These are phyloP conservation scores for sheep (Ovis aries) DNA, from an alignment of 2,113 vertebrate species.

Conservation along the genomic window DNA sequence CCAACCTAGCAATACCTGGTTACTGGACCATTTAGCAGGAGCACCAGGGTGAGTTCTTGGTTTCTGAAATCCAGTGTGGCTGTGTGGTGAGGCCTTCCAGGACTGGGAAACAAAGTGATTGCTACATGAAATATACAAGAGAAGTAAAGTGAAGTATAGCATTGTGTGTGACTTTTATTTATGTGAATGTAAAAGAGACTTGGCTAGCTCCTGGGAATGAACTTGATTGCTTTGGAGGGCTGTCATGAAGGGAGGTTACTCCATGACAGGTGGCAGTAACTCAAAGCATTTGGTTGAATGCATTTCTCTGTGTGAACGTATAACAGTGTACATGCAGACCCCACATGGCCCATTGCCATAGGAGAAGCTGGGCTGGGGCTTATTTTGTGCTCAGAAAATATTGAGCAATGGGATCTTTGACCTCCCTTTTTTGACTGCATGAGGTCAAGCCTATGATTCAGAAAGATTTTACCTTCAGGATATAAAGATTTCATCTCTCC, in stretches of 20 bases:
- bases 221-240: not conserved
- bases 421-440: not conserved
- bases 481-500: not conserved
- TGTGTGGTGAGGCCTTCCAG: not conserved
- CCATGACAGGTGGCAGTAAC: not conserved
- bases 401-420: not conserved
- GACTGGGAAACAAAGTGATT: not conserved
- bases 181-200: conserved; percentile 9
- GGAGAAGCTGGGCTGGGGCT: not conserved
- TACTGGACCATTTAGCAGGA: not conserved
- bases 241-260: not conserved
- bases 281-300: not conserved
- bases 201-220: conserved; percentile 13
- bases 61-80: not conserved
- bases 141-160: not conserved
- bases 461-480: not conserved
- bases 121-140: not conserved
- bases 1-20: not conserved
- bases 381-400: not conserved
- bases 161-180: conserved; percentile 13
- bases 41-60: not conserved
- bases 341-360: not conserved
- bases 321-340: not conserved
- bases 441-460: not conserved
- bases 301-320: not conserved